These are phyloP conservation scores for Chamaedrilus cognettii DNA, from an alignment of 2,888 invertebrate species.

Conservation along the genomic window DNA sequence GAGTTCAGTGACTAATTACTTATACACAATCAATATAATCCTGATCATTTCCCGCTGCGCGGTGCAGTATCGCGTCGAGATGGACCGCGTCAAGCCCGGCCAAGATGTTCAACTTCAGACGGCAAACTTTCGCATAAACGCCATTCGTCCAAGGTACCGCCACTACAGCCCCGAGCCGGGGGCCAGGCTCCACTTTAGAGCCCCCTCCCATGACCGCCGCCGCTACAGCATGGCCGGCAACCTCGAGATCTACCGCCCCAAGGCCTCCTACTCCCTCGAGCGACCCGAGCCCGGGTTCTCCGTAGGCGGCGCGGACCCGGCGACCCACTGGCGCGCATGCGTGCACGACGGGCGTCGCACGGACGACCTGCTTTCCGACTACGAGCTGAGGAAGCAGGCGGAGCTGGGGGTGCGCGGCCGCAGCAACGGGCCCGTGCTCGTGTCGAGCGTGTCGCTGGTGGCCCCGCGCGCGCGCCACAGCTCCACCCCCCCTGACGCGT, in stretches of 20 bases:
- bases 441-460: background rate
- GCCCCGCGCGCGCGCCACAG: background rate
- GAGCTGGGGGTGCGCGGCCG: background rate
- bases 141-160: background rate
- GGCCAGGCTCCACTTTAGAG: background rate
- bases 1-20: no score
- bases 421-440: background rate
- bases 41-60: no score
- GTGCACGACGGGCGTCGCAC: background rate
- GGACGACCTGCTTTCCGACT: background rate
- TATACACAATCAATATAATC: background rate
- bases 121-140: background rate
- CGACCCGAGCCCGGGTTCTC: background rate
- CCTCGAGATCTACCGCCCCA: slow-evolving; percentile 3
- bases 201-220: background rate
- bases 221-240: slow-evolving; percentile 9
- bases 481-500: background rate
- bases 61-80: slow-evolving; percentile 6
- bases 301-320: background rate
- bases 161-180: background rate
- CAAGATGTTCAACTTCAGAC: background rate
- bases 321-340: background rate
- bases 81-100: background rate
- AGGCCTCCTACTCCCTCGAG: background rate
- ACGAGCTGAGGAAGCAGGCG: background rate